Conservation (phyloP, 2,888 invertebrate species). For the Nomada fucata region DNA sequence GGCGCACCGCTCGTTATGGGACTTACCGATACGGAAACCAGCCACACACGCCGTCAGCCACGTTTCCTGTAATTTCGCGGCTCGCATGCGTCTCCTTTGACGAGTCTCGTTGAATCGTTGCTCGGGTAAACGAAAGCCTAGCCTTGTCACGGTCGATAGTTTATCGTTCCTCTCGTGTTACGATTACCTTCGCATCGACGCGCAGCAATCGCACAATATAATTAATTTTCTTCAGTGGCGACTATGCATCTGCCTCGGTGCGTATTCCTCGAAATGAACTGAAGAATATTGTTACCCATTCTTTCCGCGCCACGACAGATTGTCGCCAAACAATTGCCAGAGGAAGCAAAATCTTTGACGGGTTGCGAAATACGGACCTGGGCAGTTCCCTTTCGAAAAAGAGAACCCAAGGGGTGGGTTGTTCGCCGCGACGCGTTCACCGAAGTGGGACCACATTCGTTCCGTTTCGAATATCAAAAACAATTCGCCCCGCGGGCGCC, state of each 20-base stretch:
- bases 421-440: constrained; percentile 53
- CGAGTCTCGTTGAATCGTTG: not conserved
- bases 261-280: constrained; percentile 38
- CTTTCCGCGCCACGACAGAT: constrained; percentile 11
- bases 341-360: not conserved
- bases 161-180: not conserved
- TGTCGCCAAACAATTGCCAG: not conserved
- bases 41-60: constrained; percentile 22
- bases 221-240: constrained; percentile 55
- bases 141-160: not conserved
- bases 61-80: constrained; percentile 1
- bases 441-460: constrained; percentile 70
- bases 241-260: not conserved
- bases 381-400: not conserved
- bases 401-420: constrained; percentile 23
- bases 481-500: constrained; percentile 71
- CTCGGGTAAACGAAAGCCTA: not conserved
- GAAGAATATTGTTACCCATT: constrained; percentile 52
- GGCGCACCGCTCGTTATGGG: constrained; percentile 53
- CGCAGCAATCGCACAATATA: constrained; percentile 12
- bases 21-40: constrained; percentile 47
- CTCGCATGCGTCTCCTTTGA: not conserved
- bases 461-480: constrained; percentile 80
- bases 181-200: not conserved
- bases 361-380: not conserved